Evolutionary conservation across 2,797 vertebrate genomes (phyloP).

Genomic region (Spatula versicolor): DNA sequence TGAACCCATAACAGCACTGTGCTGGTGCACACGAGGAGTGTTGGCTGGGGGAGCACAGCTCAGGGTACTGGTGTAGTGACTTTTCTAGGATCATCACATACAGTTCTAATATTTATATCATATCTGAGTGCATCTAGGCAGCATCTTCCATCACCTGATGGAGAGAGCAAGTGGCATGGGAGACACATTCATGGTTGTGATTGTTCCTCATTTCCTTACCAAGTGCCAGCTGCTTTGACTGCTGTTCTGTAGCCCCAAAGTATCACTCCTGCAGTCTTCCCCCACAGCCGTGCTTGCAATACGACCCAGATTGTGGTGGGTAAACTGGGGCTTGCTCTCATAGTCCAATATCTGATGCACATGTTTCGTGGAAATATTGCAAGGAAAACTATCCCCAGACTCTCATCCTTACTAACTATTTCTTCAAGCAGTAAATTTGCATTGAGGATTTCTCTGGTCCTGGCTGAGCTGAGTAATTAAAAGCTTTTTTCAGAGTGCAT

Average conservation of each 20-base stretch:
- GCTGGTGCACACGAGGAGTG: not conserved
- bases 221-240: not conserved
- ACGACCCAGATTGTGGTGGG: not conserved
- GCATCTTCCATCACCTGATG: not conserved
- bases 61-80: not conserved
- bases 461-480: not conserved
- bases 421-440: not conserved
- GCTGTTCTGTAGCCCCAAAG: not conserved
- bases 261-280: no score
- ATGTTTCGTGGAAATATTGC: not conserved
- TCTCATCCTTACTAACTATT: not conserved
- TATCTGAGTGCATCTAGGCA: not conserved
- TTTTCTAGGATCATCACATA: no score
- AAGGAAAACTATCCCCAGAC: not conserved
- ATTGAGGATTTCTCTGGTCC: not conserved
- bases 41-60: not conserved
- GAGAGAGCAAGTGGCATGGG: not conserved
- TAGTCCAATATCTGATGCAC: not conserved
- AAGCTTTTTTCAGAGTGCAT: not conserved
- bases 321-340: not conserved
- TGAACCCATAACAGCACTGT: no score
- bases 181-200: accelerated
- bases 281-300: accelerated
- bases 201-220: not conserved
- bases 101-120: not conserved